Conservation (phyloP, 2,888 invertebrate genomes). For the Megamerina dolium region DNA sequence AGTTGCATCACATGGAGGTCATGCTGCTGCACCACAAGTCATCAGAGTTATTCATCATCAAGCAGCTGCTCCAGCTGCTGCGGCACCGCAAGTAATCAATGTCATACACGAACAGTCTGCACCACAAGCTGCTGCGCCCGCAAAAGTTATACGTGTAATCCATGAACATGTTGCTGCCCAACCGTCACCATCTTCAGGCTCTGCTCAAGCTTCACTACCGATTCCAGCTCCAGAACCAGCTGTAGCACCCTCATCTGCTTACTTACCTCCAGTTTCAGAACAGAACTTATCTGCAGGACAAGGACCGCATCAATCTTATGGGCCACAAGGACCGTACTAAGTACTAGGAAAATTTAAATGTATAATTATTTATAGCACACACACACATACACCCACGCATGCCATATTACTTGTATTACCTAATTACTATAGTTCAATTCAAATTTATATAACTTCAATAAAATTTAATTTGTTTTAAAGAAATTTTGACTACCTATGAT, state of each 20-base stretch:
- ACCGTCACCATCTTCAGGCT: conserved; percentile 13
- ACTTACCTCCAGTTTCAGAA: conserved; percentile 3
- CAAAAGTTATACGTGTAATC: conserved; percentile 36
- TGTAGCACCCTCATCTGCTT: neutral
- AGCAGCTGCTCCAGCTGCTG: conserved; percentile 12
- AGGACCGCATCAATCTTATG: conserved; percentile 32
- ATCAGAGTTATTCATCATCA: conserved; percentile 26
- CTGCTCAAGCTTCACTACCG: conserved; percentile 13
- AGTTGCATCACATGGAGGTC: conserved; percentile 1
- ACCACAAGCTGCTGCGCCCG: conserved; percentile 15
- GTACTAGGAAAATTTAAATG: neutral
- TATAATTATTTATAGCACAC: too few relatives aligned
- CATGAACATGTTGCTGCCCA: conserved; percentile 27
- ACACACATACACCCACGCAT: too few relatives aligned
- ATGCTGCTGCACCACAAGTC: conserved; percentile 16
- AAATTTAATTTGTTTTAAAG: too few relatives aligned
- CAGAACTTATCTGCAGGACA: too few relatives aligned
- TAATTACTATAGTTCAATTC: too few relatives aligned
- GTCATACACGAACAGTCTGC: conserved; percentile 15
- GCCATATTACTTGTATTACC: too few relatives aligned
- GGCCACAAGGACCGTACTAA: conserved; percentile 26
- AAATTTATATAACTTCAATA: too few relatives aligned
- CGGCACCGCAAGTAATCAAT: conserved; percentile 25
- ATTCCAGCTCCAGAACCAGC: conserved; percentile 6
- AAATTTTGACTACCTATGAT: too few relatives aligned